Percentiles rank a stretch among this genome's conserved stretches.
These are phyloP conservation scores for Pimephales promelas DNA, from an alignment of 2,113 vertebrate genomes.

Conservation along the genomic window DNA sequence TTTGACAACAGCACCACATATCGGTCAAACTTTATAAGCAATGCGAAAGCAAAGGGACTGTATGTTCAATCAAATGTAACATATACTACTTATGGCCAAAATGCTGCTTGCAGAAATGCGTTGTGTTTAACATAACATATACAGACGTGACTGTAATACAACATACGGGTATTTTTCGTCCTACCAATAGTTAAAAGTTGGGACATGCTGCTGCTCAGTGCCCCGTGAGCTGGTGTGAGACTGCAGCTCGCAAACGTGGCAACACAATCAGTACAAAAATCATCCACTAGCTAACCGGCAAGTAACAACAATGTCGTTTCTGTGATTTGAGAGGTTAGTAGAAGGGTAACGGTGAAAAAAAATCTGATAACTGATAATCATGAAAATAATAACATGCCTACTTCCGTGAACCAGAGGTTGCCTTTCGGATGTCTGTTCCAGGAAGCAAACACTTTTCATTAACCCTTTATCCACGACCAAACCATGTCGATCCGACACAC, in stretches of 20 bases:
- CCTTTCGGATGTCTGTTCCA: neutral
- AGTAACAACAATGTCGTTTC: neutral
- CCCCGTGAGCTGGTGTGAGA: neutral
- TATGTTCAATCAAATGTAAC: neutral
- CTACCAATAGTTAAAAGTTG: neutral
- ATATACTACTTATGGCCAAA: neutral
- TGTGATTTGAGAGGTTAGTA: neutral
- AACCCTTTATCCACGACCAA: conserved; percentile 7
- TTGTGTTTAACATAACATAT: neutral
- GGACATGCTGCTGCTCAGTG: neutral
- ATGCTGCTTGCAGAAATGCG: neutral
- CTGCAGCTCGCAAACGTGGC: conserved; percentile 7
- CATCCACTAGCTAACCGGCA: neutral
- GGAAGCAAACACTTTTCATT: neutral
- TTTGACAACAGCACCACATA: neutral
- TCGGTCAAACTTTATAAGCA: neutral
- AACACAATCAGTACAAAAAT: neutral
- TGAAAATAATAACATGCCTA: conserved; percentile 5
- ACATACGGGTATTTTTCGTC: neutral
- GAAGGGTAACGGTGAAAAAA: neutral
- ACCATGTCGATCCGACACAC: neutral
- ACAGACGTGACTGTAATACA: neutral
- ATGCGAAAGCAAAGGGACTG: neutral
- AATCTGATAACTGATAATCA: neutral
- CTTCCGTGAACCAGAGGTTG: conserved; percentile 15